A percentile compares a stretch with the other conserved stretches of the same genome.
These are phyloP conservation scores for Urosaurus nigricauda DNA, from an alignment of 2,797 vertebrate genomes.

Conservation along the genomic window DNA sequence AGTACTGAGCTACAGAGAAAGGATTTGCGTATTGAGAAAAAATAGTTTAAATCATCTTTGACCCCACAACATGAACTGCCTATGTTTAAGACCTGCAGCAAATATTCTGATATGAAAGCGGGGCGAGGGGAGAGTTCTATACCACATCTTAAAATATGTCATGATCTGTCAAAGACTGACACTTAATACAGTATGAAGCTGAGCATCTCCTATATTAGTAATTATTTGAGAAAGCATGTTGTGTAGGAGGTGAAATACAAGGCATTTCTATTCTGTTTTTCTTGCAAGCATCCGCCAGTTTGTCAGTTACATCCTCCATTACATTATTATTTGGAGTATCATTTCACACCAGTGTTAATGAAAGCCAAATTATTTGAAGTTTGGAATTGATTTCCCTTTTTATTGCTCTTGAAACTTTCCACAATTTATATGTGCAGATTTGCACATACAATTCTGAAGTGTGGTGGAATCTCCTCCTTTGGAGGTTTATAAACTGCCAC, in stretches of 20 bases:
- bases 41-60: not conserved
- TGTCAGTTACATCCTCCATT: not conserved
- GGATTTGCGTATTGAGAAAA: not conserved
- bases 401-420: not conserved
- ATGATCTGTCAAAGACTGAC: not conserved
- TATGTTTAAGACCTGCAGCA: not conserved
- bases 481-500: too few species aligned
- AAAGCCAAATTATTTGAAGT: not conserved
- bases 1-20: not conserved
- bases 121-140: not conserved
- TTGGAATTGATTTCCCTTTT: not conserved
- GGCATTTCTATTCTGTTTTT: not conserved
- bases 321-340: not conserved
- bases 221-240: not conserved
- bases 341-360: not conserved
- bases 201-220: too few species aligned
- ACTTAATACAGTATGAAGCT: not conserved
- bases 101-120: not conserved
- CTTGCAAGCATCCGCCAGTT: not conserved
- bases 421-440: not conserved
- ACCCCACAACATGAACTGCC: not conserved
- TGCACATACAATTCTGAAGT: too few species aligned
- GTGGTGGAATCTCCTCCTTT: too few species aligned
- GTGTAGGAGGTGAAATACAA: not conserved
- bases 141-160: not conserved